A percentile compares a stretch with the other conserved stretches of the same genome.
Conservation (phyloP, 2,888 invertebrate genomes). For the Hyles lineata region DNA sequence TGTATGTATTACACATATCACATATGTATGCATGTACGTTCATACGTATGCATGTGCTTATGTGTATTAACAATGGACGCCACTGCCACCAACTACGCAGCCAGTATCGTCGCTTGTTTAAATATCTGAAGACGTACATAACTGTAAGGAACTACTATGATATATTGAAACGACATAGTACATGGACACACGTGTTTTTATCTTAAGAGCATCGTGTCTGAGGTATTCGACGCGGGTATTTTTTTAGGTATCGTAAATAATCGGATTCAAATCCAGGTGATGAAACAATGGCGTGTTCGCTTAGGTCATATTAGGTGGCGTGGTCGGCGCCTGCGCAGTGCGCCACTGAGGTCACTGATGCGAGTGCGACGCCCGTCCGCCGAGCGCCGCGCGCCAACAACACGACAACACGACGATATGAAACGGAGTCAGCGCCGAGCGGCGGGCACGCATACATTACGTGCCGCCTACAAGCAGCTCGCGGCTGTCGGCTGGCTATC, state of each 20-base stretch:
- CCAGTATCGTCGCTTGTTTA: conserved; percentile 13
- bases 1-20: background rate
- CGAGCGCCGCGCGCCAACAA: conserved; percentile 47
- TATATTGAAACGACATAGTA: background rate
- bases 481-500: conserved; percentile 63
- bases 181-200: background rate
- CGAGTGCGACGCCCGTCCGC: conserved; percentile 66
- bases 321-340: conserved; percentile 65
- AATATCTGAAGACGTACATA: conserved; percentile 19
- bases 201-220: background rate
- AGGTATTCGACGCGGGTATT: background rate
- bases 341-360: conserved; percentile 73
- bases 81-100: conserved; percentile 39
- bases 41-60: conserved; percentile 29
- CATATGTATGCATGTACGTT: background rate
- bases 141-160: background rate
- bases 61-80: conserved; percentile 39
- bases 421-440: conserved; percentile 61
- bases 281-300: conserved; percentile 50
- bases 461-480: conserved; percentile 71
- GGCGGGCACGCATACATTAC: conserved; percentile 76
- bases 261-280: conserved; percentile 34
- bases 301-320: conserved; percentile 71
- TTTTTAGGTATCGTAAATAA: conserved; percentile 17
- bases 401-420: conserved; percentile 66